phyloP scores from a whole-genome alignment of 2,797 vertebrate species.

The Pangasius macronema region DNA sequence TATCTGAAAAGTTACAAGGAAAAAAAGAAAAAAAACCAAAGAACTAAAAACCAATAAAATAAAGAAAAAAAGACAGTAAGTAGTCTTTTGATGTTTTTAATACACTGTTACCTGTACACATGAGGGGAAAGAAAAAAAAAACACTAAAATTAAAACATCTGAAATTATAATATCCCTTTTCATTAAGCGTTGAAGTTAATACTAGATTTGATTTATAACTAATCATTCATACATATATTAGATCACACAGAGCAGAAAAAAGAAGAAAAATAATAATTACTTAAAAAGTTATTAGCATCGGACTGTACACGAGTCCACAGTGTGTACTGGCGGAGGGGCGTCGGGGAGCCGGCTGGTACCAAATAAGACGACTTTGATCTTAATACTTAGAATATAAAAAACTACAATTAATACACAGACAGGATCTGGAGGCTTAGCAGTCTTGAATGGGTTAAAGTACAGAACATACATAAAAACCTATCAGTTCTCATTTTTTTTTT shows the following conservation, averaged over 20 bases:
- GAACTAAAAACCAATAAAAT: conserved; percentile 78
- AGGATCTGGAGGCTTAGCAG: conserved; percentile 81
- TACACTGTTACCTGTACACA: conserved; percentile 98
- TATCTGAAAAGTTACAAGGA: conserved; percentile 67
- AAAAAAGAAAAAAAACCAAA: conserved; percentile 53
- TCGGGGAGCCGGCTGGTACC: conserved; percentile 76
- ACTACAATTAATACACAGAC: conserved; percentile 81
- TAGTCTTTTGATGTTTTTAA: conserved; percentile 88
- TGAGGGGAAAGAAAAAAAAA: conserved; percentile 22
- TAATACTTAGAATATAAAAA: conserved; percentile 84
- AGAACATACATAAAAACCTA: conserved; percentile 83
- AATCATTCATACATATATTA: conserved; percentile 82
- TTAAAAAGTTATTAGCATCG: conserved; percentile 81
- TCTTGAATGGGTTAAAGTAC: conserved; percentile 77
- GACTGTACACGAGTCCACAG: conserved; percentile 74
- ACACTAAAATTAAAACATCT: conserved; percentile 93
- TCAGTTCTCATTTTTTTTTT: conserved; percentile 79
- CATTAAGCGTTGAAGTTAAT: conserved; percentile 98
- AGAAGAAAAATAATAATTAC: conserved; percentile 73
- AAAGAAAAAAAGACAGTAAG: conserved; percentile 68
- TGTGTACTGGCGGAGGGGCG: conserved; percentile 64
- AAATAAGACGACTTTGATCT: conserved; percentile 80
- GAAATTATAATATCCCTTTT: conserved; percentile 99
- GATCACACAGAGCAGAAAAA: conserved; percentile 80
- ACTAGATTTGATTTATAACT: conserved; percentile 88